These are phyloP conservation scores for Palythoa grandis DNA, from an alignment of 92 coral and sea anemone genomes.

Conservation along the genomic window DNA sequence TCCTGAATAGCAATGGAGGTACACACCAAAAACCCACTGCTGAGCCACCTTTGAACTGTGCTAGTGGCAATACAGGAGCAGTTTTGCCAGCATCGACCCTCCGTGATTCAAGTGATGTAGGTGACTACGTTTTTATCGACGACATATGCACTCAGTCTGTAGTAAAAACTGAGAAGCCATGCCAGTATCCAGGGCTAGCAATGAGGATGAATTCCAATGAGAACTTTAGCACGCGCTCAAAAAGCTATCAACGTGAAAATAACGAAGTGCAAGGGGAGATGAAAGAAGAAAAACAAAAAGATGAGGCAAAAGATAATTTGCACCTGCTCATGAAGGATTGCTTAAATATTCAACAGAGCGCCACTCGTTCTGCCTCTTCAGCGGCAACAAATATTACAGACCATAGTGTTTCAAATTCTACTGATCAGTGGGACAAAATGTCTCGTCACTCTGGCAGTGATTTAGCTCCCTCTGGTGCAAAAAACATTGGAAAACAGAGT, in stretches of 20 bases:
- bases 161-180: not conserved
- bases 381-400: not conserved
- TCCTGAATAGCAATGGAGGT: not conserved
- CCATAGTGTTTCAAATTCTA: not conserved
- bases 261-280: not conserved
- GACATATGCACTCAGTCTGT: not conserved
- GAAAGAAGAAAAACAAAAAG: not conserved
- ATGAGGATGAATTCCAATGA: not conserved
- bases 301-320: not conserved
- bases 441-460: not conserved
- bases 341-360: slow-evolving; percentile 1
- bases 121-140: slow-evolving; percentile 1
- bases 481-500: not conserved
- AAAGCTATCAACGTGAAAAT: not conserved
- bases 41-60: not conserved
- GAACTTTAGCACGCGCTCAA: not conserved
- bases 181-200: slow-evolving; percentile 2
- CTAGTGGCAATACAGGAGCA: not conserved
- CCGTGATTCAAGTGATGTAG: not conserved
- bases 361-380: not conserved
- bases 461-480: not conserved
- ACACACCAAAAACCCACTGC: not conserved
- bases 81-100: not conserved
- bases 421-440: not conserved
- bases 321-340: not conserved